These are phyloP conservation scores for Agrypnia vestita DNA, from an alignment of 1,140 invertebrate genomes.

Conservation along the genomic window DNA sequence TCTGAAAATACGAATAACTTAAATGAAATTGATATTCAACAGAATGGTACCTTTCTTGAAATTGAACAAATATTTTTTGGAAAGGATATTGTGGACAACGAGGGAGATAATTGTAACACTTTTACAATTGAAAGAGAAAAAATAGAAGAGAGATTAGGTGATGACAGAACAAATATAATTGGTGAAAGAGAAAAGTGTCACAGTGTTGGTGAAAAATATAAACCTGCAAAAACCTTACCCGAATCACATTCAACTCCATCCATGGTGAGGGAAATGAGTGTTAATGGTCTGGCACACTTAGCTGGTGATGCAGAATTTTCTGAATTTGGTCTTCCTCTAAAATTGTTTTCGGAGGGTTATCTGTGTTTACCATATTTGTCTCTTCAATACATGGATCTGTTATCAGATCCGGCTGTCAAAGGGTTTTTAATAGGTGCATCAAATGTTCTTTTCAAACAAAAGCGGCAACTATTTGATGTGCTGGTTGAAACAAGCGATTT, in stretches of 20 bases:
- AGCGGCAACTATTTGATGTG: constrained; percentile 93
- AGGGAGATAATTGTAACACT: constrained; percentile 37
- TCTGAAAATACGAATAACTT: constrained; percentile 60
- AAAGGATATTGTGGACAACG: constrained; percentile 33
- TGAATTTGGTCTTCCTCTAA: constrained; percentile 90
- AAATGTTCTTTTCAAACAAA: constrained; percentile 97
- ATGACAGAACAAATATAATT: constrained; percentile 41
- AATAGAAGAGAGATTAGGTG: constrained; percentile 34
- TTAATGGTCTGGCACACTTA: constrained; percentile 70
- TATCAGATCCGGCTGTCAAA: constrained; percentile 90
- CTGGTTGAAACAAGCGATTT: constrained; percentile 92
- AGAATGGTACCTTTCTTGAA: constrained; percentile 63
- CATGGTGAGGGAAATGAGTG: constrained; percentile 72
- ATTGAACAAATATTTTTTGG: constrained; percentile 45
- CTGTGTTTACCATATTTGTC: constrained; percentile 97
- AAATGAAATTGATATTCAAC: constrained; percentile 66
- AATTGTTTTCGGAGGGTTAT: constrained; percentile 93
- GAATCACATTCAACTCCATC: constrained; percentile 71
- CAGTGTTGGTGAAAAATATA: constrained; percentile 71
- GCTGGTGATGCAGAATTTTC: constrained; percentile 78
- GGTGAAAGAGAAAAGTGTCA: constrained; percentile 70
- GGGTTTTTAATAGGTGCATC: constrained; percentile 97
- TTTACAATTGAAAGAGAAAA: constrained; percentile 28
- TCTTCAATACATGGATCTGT: constrained; percentile 93
- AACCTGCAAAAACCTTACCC: constrained; percentile 65